Base-by-base conservation (phyloP, 1,140 invertebrate species). In the Episyrphus balteatus region DNA sequence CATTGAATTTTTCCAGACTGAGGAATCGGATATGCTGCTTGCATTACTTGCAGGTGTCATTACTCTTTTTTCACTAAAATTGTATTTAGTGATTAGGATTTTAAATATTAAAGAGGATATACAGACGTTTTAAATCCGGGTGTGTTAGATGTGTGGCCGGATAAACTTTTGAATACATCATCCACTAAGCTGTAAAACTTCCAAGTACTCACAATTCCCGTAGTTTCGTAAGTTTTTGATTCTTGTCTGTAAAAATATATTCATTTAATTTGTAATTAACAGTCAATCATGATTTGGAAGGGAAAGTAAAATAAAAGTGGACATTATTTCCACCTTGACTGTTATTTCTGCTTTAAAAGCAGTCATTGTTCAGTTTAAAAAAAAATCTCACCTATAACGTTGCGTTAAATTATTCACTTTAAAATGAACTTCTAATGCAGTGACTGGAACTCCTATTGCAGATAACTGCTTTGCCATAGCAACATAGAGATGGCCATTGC, bases 1-100 rank as follows among this genome's bases (percentile, higher is more conserved):
- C 62, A 66, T 66, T 66, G 61, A 60, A 66, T 66, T 66, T 53
- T 66, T 66, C 62, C 62, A 66, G 48, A 66, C 62, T 56, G 62
- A 60, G 52, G 62, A 66, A 51, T 66, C 62, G 48, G 62, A 61
- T 59, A 62, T 61, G 26, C 57, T 66, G 50, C 62, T 62, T 10
- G 62, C 61, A 54, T 61, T 66, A 43, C 62, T 65, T 43, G 62
- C 51, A 44, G 60, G 62, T 46, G 59, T 64, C 62, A 66, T 48
- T 47, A 51, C 64, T 53, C 62, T 60, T 59, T 66, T 66, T 53
- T 66, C 62, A 62, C 62, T 66, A 50, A 11, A 13, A 18, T 37
- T 37, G 14, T 2, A 30, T 37, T 41, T 42, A 37, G 18, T 14
- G n/a, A 39, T 30, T n/a, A n/a, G n/a, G n/a, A 15, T 33, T 13